Conservation (phyloP, 1,140 invertebrate genomes). For the Apis cerana region DNA sequence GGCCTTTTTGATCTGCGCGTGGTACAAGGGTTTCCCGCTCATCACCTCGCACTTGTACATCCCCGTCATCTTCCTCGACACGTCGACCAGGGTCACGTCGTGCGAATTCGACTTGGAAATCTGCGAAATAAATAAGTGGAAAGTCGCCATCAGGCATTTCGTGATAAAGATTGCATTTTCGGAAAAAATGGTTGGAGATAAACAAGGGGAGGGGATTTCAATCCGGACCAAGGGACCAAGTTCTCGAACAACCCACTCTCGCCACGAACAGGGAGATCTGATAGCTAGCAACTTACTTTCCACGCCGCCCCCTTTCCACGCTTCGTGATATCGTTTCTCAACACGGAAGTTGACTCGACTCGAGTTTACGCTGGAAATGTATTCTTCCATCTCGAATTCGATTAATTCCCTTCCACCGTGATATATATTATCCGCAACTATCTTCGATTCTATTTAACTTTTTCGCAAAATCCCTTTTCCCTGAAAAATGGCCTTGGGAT, state of each 20-base stretch:
- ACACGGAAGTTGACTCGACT: conserved; percentile 7
- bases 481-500: neutral
- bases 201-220: neutral
- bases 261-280: conserved; percentile 5
- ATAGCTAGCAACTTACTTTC: conserved; percentile 9
- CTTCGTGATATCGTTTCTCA: conserved; percentile 8
- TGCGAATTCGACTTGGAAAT: conserved; percentile 81
- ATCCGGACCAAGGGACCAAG: neutral
- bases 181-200: too few relatives aligned
- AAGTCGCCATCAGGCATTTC: neutral
- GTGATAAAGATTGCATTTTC: too few relatives aligned
- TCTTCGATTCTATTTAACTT: neutral
- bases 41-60: conserved; percentile 89
- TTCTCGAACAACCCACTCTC: neutral
- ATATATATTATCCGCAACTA: neutral
- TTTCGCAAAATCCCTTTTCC: neutral
- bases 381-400: conserved; percentile 9
- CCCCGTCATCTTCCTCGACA: conserved; percentile 84
- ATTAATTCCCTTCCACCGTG: neutral
- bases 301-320: too few relatives aligned
- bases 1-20: conserved; percentile 84
- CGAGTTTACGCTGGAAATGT: conserved; percentile 2
- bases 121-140: conserved; percentile 70
- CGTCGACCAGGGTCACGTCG: conserved; percentile 82
- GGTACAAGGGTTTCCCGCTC: conserved; percentile 86